A percentile compares a stretch with the other conserved stretches of the same genome.
These are phyloP conservation scores for Silurus asotus DNA, from an alignment of 2,113 vertebrate species.

Conservation along the genomic window DNA sequence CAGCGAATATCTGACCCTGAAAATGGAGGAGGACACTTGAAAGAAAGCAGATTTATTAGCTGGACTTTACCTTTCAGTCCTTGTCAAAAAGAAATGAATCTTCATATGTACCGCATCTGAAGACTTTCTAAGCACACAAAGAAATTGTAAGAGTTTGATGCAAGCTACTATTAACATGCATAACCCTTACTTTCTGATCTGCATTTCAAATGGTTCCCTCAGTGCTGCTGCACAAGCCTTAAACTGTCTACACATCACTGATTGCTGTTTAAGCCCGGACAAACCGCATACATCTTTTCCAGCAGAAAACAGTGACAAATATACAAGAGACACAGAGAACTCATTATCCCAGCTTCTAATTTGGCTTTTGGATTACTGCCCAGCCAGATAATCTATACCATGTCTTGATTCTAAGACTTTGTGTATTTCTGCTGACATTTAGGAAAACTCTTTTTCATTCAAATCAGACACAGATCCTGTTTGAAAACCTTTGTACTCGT, in stretches of 20 bases:
- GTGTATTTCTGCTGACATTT: neutral
- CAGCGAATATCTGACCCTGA: conserved; percentile 31
- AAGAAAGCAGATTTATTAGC: conserved; percentile 27
- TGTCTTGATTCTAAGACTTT: neutral
- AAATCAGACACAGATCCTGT: neutral
- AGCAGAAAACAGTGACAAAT: neutral
- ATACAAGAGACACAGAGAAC: neutral
- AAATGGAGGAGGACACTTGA: conserved; percentile 17
- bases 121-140: neutral
- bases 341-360: neutral
- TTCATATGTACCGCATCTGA: neutral
- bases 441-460: neutral
- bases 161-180: neutral
- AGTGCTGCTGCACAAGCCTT: neutral
- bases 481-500: neutral
- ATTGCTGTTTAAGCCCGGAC: neutral
- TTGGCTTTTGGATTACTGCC: neutral
- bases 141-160: neutral
- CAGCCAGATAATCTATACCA: neutral
- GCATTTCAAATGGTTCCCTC: neutral
- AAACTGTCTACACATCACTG: neutral
- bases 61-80: conserved; percentile 28
- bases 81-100: conserved; percentile 26
- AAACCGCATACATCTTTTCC: neutral
- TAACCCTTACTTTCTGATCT: neutral